These are phyloP conservation scores for Empis livida DNA, from an alignment of 2,888 invertebrate genomes.

Conservation along the genomic window DNA sequence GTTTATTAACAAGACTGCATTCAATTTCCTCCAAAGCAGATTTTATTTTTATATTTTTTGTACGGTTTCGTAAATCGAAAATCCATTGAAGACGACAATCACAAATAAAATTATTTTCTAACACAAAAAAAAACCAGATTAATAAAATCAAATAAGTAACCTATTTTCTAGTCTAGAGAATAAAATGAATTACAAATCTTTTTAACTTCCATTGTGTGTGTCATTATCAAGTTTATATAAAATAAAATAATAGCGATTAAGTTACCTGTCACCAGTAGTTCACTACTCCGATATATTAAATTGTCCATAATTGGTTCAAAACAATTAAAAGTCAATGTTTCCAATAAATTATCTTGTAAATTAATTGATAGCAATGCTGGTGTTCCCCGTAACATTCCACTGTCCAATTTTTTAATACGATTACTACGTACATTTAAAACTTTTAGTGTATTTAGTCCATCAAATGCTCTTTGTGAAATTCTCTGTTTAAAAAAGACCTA, in stretches of 20 bases:
- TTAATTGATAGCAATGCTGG: slow-evolving; percentile 53
- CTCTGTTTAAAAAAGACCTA: slow-evolving; percentile 31
- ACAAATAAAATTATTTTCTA: slow-evolving; percentile 74
- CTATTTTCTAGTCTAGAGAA: too few relatives aligned
- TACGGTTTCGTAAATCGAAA: slow-evolving; percentile 58
- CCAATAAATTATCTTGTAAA: slow-evolving; percentile 54
- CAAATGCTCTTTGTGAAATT: slow-evolving; percentile 57
- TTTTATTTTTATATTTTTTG: slow-evolving; percentile 54
- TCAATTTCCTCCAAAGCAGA: slow-evolving; percentile 56
- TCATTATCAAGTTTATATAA: not conserved
- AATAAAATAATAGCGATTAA: not conserved
- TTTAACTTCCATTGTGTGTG: too few relatives aligned
- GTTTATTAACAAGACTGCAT: slow-evolving; percentile 42
- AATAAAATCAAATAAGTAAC: slow-evolving; percentile 1
- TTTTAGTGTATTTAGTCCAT: slow-evolving; percentile 50
- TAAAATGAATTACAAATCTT: too few relatives aligned
- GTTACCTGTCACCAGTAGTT: slow-evolving; percentile 58
- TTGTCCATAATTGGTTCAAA: slow-evolving; percentile 59
- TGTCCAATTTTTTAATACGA: slow-evolving; percentile 49
- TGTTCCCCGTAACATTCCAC: slow-evolving; percentile 53
- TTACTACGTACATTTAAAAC: slow-evolving; percentile 57
- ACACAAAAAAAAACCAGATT: slow-evolving; percentile 9
- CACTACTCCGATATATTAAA: slow-evolving; percentile 51
- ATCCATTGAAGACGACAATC: slow-evolving; percentile 76
- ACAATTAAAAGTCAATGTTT: slow-evolving; percentile 52